These are phyloP conservation scores for Entosphenus tridentatus DNA, from an alignment of 2,113 vertebrate genomes.

Conservation along the genomic window DNA sequence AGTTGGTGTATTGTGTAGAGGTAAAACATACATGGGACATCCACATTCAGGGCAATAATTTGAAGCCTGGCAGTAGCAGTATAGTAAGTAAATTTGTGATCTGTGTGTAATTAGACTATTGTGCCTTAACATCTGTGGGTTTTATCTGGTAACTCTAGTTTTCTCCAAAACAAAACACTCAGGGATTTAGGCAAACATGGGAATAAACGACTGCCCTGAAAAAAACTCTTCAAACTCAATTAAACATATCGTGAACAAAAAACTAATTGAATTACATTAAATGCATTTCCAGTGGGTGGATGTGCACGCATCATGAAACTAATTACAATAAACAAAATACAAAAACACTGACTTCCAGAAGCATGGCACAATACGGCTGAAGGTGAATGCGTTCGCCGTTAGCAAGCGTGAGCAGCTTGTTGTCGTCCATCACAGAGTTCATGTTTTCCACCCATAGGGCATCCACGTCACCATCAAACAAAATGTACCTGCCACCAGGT, in stretches of 20 bases:
- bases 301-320: not conserved
- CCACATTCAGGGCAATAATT: no score
- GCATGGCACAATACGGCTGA: constrained; percentile 58
- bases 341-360: constrained; percentile 45
- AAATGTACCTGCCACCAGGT: constrained; percentile 42
- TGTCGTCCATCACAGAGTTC: constrained; percentile 99
- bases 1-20: no score
- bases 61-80: no score
- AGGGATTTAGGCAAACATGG: not conserved
- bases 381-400: constrained; percentile 81
- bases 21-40: no score
- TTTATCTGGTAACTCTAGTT: not conserved
- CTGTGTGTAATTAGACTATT: no score
- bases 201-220: no score
- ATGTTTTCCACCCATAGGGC: constrained; percentile 96
- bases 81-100: no score
- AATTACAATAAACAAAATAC: not conserved
- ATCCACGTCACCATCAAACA: constrained; percentile 91
- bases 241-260: no score
- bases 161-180: not conserved
- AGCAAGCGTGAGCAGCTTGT: constrained; percentile 70
- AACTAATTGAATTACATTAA: no score
- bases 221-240: no score
- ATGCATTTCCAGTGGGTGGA: not conserved
- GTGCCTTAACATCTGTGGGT: no score